Evolutionary conservation across 2,113 vertebrate species (phyloP), one percentile per base, ranked within the genome.

Genomic region (Gallinago jamesoni): DNA sequence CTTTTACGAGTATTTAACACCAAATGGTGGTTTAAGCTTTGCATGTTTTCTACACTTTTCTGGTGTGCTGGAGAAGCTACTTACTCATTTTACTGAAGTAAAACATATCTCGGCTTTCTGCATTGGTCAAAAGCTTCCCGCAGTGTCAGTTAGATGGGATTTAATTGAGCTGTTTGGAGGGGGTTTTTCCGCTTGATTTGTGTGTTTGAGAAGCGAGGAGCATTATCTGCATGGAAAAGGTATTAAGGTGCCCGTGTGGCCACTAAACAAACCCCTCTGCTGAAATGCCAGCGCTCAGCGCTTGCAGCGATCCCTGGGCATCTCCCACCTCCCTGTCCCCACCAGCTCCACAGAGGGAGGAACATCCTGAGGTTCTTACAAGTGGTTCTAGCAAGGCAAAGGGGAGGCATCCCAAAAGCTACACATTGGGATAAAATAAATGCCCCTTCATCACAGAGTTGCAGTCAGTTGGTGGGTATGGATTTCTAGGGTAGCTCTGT

Each of bases 1-100:
- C 45, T 76, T 90, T 97, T 89, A 62, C 85, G 93, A 94, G 91
- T 94, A 96, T 94, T 96, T 94, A 96, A 96, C 76, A 77, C 48
- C 77, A 68, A 89, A 81, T 17, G 6, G 28, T 4, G 5, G 53
- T 47, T 94, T 93, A 62, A 91, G 89, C 79, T 96, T 94, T 95
- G 96, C 78, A 77, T 83, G 50, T 57, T 94, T 95, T 90, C 84
- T 76, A 4, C 60, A 55, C 86, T 84, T 93, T 90, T 68, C 76
- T 81, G 56, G 57, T 55, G 77, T 66, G 56, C 64, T 81, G 53
- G 78, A 93, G 82, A 63, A 90, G 59, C 43, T 72, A n/a, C 90
- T 96, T 87, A 68, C 84, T 77, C 68, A n/a, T 93, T 89, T 93
- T 62, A 33, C 41, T 63, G 87, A 50, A 83, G 73, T 48, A 50